Percentiles rank a stretch among this genome's conserved stretches.
Conservation (phyloP, 1,140 invertebrate species). For the Saccostrea glomerata region DNA sequence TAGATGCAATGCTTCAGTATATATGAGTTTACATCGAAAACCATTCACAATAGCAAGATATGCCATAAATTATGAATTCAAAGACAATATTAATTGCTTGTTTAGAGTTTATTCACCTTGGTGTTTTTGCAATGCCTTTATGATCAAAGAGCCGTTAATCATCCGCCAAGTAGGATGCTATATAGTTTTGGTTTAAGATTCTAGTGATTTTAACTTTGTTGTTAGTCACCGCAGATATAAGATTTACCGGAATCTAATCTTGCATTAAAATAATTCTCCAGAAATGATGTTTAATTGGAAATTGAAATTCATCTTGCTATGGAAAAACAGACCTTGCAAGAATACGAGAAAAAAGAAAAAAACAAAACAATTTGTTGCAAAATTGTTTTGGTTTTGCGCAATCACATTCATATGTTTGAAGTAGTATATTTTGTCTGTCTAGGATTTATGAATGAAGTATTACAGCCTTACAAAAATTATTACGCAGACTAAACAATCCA, state of each 20-base stretch:
- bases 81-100: background rate
- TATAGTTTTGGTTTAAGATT: too few relatives aligned
- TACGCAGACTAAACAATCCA: slow-evolving; percentile 2
- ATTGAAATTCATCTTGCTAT: too few relatives aligned
- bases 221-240: too few relatives aligned
- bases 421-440: slow-evolving; percentile 9
- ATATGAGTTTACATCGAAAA: background rate
- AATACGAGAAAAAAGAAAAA: background rate
- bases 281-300: too few relatives aligned
- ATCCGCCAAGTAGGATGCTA: too few relatives aligned
- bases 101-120: background rate
- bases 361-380: background rate
- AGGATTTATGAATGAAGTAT: slow-evolving; percentile 18
- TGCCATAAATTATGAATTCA: background rate
- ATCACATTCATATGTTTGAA: background rate
- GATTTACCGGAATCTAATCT: too few relatives aligned
- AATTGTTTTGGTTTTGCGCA: background rate
- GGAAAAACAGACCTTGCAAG: background rate
- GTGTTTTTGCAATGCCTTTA: background rate
- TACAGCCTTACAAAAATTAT: background rate
- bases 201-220: too few relatives aligned
- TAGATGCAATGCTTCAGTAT: too few relatives aligned
- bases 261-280: too few relatives aligned
- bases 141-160: background rate
- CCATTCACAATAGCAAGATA: background rate